A percentile compares a stretch with the other conserved stretches of the same genome.
These are phyloP conservation scores for Clarias pachynema DNA, from an alignment of 2,797 vertebrate species.

Conservation along the genomic window DNA sequence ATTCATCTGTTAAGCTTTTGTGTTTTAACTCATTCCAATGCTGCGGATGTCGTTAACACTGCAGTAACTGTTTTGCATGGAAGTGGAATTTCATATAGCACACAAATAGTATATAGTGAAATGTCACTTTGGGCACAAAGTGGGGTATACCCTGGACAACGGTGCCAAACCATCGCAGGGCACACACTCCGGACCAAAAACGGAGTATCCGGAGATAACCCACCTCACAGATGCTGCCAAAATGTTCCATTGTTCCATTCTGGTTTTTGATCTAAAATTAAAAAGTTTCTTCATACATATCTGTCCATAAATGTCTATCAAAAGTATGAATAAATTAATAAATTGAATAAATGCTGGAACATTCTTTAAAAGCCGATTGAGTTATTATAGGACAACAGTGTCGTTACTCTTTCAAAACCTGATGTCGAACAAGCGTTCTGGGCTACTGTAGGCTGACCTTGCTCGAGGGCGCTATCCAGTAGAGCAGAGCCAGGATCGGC, in stretches of 20 bases:
- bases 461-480: slow-evolving; percentile 93
- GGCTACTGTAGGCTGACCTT: slow-evolving; percentile 80
- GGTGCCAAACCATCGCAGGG: no score
- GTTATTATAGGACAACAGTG: neutral
- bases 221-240: no score
- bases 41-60: neutral
- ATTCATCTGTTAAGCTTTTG: no score
- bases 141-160: no score
- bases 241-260: no score
- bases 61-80: neutral
- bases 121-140: neutral
- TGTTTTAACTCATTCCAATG: neutral
- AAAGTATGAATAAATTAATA: no score
- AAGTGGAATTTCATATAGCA: neutral
- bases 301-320: neutral
- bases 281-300: no score
- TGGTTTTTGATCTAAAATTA: no score
- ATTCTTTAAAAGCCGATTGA: neutral
- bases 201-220: no score
- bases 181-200: no score
- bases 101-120: neutral
- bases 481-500: slow-evolving; percentile 85
- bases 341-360: neutral
- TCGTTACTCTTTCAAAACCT: neutral
- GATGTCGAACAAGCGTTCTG: neutral